Percentiles rank a stretch among this genome's conserved stretches.
phyloP scores from a whole-genome alignment of 2,797 vertebrate genomes.

The Poeciliopsis turneri region DNA sequence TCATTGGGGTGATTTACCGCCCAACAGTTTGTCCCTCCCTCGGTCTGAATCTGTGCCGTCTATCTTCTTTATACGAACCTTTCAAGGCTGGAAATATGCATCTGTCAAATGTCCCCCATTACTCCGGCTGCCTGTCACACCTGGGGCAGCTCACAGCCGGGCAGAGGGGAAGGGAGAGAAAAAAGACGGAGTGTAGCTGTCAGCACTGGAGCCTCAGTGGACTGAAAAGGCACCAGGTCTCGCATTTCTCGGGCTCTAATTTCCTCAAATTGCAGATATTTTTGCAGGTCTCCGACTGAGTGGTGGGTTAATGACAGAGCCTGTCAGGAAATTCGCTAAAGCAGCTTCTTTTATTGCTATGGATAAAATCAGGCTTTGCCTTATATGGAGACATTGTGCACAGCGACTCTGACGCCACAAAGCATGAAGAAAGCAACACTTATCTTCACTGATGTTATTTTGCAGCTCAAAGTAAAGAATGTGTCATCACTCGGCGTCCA shows the following conservation, averaged over 20 bases:
- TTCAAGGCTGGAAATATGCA: constrained; percentile 83
- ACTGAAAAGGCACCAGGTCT: constrained; percentile 66
- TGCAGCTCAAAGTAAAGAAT: constrained; percentile 26
- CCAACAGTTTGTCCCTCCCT: constrained; percentile 72
- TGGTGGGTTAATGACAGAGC: constrained; percentile 63
- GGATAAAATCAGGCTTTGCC: constrained; percentile 43
- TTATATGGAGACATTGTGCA: constrained; percentile 29
- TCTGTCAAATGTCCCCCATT: constrained; percentile 78
- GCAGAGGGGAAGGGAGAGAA: constrained; percentile 33
- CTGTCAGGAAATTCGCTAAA: constrained; percentile 57
- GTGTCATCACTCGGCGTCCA: constrained; percentile 14
- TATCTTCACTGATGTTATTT: constrained; percentile 8
- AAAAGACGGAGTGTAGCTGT: constrained; percentile 75
- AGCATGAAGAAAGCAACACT: not conserved
- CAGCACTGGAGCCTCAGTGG: constrained; percentile 69
- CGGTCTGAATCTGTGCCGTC: constrained; percentile 69
- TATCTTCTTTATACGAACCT: constrained; percentile 81
- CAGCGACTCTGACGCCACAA: not conserved
- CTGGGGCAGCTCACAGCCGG: constrained; percentile 74
- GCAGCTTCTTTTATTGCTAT: constrained; percentile 49
- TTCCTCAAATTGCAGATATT: constrained; percentile 71
- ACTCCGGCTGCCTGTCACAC: constrained; percentile 79
- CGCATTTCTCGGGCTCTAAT: constrained; percentile 72
- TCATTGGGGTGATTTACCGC: constrained; percentile 80
- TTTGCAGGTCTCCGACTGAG: constrained; percentile 59